phyloP scores from a whole-genome alignment of 2,113 vertebrate genomes.

The Geococcyx californianus region DNA sequence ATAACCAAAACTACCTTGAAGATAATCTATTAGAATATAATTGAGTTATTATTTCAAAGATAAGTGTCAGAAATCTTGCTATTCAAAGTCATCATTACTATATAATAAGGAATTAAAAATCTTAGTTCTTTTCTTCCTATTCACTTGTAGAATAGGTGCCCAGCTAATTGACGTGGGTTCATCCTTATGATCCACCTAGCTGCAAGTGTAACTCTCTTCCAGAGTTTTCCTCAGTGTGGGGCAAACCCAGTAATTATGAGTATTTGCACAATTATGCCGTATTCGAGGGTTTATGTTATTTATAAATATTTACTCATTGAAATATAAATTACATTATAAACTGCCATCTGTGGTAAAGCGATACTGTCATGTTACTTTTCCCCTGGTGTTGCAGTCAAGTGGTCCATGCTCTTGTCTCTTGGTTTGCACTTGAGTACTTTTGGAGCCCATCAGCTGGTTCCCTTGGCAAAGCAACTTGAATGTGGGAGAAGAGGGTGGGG shows the following conservation, averaged over 20 bases:
- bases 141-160: neutral
- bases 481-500: neutral
- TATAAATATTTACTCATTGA: neutral
- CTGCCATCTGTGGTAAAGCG: neutral
- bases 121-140: neutral
- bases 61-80: neutral
- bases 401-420: neutral
- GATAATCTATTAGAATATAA: neutral
- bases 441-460: neutral
- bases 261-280: neutral
- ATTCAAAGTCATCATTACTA: neutral
- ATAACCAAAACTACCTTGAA: neutral
- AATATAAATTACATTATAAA: neutral
- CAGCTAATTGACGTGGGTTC: neutral
- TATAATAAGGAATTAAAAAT: neutral
- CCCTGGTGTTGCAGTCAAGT: neutral
- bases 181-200: neutral
- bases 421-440: neutral
- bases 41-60: neutral
- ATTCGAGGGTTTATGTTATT: neutral
- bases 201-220: neutral
- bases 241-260: neutral
- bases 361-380: neutral
- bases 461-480: neutral
- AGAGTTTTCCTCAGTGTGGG: neutral